A percentile compares a stretch with the other conserved stretches of the same genome.
Evolutionary conservation across 2,797 vertebrate species (phyloP).

Genomic region (Pangasius djambal): DNA sequence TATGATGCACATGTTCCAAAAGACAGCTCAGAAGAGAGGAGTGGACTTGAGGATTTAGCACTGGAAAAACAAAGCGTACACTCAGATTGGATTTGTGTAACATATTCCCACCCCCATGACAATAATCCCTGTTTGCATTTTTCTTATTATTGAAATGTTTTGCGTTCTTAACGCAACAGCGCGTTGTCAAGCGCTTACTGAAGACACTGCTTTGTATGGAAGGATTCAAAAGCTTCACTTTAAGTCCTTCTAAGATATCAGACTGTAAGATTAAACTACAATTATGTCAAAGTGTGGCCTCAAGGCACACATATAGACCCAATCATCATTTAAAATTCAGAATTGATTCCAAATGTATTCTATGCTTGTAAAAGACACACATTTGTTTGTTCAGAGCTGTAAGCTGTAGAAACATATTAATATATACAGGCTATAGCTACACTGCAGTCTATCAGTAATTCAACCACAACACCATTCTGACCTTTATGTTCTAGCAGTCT

Average conservation of each 20-base stretch:
- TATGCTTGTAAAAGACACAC: not conserved
- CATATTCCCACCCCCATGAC: not conserved
- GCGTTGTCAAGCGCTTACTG: not conserved
- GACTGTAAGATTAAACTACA: not conserved
- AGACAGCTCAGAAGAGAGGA: slow-evolving; percentile 28
- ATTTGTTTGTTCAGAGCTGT: not conserved
- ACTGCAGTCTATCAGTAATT: not conserved
- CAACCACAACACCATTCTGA: no score
- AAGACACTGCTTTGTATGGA: not conserved
- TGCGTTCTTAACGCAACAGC: not conserved
- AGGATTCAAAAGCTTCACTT: slow-evolving; percentile 8
- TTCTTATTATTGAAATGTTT: slow-evolving; percentile 8
- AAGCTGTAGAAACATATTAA: not conserved
- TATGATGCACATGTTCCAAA: slow-evolving; percentile 49
- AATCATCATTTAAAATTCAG: not conserved
- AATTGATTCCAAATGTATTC: not conserved
- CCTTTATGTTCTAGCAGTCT: not conserved
- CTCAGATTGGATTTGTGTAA: slow-evolving; percentile 19
- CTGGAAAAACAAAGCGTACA: slow-evolving; percentile 1
- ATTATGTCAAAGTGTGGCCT: not conserved
- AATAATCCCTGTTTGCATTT: not conserved
- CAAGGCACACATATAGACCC: not conserved
- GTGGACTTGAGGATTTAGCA: slow-evolving; percentile 23
- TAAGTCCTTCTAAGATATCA: not conserved
- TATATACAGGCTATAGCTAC: not conserved